Evolutionary conservation across 1,140 invertebrate species (phyloP), one percentile per base, ranked within the genome.

Genomic region (Drosophila ambigua): DNA sequence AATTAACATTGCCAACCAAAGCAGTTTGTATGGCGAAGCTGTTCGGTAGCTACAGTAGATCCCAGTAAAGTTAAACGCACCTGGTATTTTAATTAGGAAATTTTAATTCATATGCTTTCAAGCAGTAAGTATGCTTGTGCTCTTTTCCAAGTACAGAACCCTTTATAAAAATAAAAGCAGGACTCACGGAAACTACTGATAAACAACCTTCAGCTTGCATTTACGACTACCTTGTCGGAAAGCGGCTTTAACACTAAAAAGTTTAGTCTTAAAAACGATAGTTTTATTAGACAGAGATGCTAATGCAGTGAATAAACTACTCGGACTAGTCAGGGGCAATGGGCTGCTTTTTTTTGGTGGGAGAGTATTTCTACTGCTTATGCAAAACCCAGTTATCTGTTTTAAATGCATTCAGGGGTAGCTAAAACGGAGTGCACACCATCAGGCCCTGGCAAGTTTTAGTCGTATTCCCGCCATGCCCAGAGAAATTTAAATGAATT

Each of bases 81-180:
- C 31, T 28, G 57, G 49, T 66, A 46, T 59, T 85, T 77, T 63
- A 79, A 84, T 84, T 80, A 85, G 73, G 72, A 55, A 62, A 65
- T 57, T 77, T 65, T 28, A 49, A 50, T 66, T 59, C 62, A 55
- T 58, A n/a, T 31, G 46, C 7, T 26, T 23, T 5, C 55, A 23
- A 66, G 31, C 9, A 1, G 31, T 55, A 46, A 62, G 57, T 58
- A 51, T 66, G 65, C 65, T 50, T 16, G 41, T 60, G 49, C 26
- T 72, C 45, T 39, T 9, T 41, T 16, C 41, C 41, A 73, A 58
- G 39, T 28, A 53, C 48, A 53, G 45, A 61, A 51, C 24, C 9
- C 45, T 45, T 51, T 60, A 49, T 48, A 48, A 53, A 58, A 50
- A 48, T 54, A 45, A 35, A 62, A 66, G 57, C 52, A 63, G 49